Conservation (phyloP, 1,140 invertebrate genomes). For the Drosophila ercepeae region DNA sequence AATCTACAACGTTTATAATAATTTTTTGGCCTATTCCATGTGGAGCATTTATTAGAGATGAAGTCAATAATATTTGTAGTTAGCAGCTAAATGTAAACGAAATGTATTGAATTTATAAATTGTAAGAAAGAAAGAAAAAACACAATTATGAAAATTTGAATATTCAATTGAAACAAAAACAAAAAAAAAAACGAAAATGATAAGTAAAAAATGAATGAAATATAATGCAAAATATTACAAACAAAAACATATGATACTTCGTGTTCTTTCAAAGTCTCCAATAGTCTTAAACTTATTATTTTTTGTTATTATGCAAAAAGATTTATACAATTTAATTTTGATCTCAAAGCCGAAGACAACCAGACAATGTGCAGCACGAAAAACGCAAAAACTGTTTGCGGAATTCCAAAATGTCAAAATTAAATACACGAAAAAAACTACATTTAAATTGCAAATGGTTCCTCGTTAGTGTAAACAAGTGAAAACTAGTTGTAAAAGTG, state of each 20-base stretch:
- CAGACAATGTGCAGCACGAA: slow-evolving; percentile 50
- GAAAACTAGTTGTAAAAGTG: slow-evolving; percentile 72
- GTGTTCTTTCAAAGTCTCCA: slow-evolving; percentile 62
- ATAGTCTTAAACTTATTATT: slow-evolving; percentile 69
- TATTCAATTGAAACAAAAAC: slow-evolving; percentile 30
- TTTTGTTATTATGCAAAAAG: slow-evolving; percentile 40
- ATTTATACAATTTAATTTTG: slow-evolving; percentile 76
- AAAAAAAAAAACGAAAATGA: slow-evolving; percentile 28
- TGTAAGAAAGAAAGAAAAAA: slow-evolving; percentile 46
- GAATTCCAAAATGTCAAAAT: slow-evolving; percentile 78
- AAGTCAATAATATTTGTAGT: slow-evolving; percentile 72
- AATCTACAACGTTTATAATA: slow-evolving; percentile 13
- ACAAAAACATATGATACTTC: slow-evolving; percentile 23
- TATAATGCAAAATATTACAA: slow-evolving; percentile 26
- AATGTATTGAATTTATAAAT: slow-evolving; percentile 80
- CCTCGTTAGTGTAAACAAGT: slow-evolving; percentile 77
- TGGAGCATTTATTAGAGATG: slow-evolving; percentile 53
- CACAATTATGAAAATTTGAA: slow-evolving; percentile 17
- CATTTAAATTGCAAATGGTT: slow-evolving; percentile 78
- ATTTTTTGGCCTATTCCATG: slow-evolving; percentile 64
- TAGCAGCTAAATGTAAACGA: slow-evolving; percentile 61
- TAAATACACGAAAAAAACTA: slow-evolving; percentile 64
- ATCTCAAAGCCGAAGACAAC: slow-evolving; percentile 68
- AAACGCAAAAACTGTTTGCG: slow-evolving; percentile 63
- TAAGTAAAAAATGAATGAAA: slow-evolving; percentile 59